Base-by-base conservation (phyloP, 2,888 invertebrate genomes). In the Microctonus aethiopoides region DNA sequence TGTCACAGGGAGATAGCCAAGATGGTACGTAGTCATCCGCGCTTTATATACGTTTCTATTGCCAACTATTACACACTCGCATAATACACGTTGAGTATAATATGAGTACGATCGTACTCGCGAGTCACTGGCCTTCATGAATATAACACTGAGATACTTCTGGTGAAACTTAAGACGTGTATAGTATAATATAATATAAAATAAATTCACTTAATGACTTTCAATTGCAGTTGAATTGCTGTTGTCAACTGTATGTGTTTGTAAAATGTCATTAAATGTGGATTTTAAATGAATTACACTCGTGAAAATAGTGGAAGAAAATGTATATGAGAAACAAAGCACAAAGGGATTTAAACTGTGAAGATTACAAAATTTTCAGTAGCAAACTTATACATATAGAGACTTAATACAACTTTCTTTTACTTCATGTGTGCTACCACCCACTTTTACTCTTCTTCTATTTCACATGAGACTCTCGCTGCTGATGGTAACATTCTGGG, bases 1-100 rank as follows among this genome's bases (percentile, higher is more conserved):
- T 73, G 74, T 72, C 68, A 46, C 67, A 51, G 41, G 26, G 36
- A 75, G 75, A 76, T 76, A 76, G 75, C 63, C 68, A 63, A 74
- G 64, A 64, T 62, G 32, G 39, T 34, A 9, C 29, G 13, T 22
- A 54, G n/a, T 65, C 57, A 60, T 39, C 22, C n/a, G n/a, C 6
- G 26, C 46, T 66, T 66, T 54, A n/a, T 54, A 54, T 54, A 54
- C 29, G 11, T 54, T 29, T 29, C 29, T 54, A 54, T 54, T 54
- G 24, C 26, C 54, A 54, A 26, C 26, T 54, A 54, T 26, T 26
- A 54, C 7, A 26, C 54, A 54, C 46, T 6, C 4, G 16, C 9
- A 46, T 46, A 46, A 26, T 54, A 7, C 1, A 26, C 29, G 26
- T 54, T 54, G 24, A 10, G 54, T 26, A 29, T 3, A n/a, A 29